Conservation (phyloP, 2,888 invertebrate species). For the Xylophagus ater region DNA sequence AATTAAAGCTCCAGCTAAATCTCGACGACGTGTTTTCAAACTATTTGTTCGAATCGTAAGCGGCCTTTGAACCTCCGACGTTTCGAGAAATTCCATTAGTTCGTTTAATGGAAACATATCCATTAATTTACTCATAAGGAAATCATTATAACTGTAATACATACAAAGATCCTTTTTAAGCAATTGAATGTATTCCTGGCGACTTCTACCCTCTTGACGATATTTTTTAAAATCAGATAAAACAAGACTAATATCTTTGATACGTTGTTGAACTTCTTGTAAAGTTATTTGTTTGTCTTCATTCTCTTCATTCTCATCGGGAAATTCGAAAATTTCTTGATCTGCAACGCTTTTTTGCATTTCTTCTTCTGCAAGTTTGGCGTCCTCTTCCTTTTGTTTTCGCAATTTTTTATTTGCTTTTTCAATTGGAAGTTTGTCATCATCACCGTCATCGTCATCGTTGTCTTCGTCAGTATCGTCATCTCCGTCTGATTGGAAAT, state of each 20-base stretch:
- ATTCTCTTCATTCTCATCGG: constrained; percentile 59
- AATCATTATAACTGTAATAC: constrained; percentile 96
- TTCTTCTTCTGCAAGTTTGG: constrained; percentile 67
- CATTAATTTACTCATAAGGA: constrained; percentile 84
- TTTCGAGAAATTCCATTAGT: constrained; percentile 88
- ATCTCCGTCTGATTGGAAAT: constrained; percentile 32
- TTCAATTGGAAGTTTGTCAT: constrained; percentile 75
- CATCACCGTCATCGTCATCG: constrained; percentile 42
- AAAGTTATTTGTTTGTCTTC: constrained; percentile 62
- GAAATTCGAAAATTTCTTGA: constrained; percentile 68
- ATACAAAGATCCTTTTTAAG: constrained; percentile 76
- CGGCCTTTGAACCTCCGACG: constrained; percentile 85
- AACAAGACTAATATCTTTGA: constrained; percentile 72
- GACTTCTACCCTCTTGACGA: constrained; percentile 55
- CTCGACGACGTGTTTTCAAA: constrained; percentile 81
- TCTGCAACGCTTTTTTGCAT: constrained; percentile 67
- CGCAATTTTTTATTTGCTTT: constrained; percentile 67
- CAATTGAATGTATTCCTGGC: constrained; percentile 71
- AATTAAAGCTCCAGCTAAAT: constrained; percentile 88
- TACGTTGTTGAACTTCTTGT: constrained; percentile 78
- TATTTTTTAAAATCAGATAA: constrained; percentile 66
- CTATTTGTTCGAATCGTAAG: constrained; percentile 93
- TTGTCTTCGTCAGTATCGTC: constrained; percentile 27
- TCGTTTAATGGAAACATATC: constrained; percentile 79
- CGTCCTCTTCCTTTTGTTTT: constrained; percentile 56